These are phyloP conservation scores for Seira sanloemensis DNA, from an alignment of 2,888 invertebrate species.

Conservation along the genomic window DNA sequence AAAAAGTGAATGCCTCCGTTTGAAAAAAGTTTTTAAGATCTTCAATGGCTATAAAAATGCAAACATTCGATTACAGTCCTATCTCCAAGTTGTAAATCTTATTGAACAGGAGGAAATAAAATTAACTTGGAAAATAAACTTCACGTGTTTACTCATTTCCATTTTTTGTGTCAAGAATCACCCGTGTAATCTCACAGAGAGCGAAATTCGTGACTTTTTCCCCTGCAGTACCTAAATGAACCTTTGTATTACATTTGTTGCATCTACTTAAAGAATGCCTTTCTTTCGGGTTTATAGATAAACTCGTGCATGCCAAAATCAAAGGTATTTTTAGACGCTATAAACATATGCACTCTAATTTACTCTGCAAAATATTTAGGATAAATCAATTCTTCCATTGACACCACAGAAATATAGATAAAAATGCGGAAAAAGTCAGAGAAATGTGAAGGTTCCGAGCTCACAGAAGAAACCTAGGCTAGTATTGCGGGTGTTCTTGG, in stretches of 20 bases:
- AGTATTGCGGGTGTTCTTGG: not conserved
- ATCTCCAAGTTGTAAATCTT: constrained; percentile 57
- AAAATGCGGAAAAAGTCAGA: constrained; percentile 11
- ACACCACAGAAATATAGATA: not conserved
- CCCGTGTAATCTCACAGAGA: too few relatives aligned
- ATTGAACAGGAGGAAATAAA: constrained; percentile 46
- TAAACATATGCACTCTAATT: not conserved
- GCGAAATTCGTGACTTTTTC: not conserved
- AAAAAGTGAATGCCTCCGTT: not conserved
- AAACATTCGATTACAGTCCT: constrained; percentile 39
- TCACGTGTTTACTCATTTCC: constrained; percentile 32
- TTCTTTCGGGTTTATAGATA: not conserved
- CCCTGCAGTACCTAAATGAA: not conserved
- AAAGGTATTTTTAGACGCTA: not conserved
- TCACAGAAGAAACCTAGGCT: not conserved
- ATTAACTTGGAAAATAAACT: constrained; percentile 37
- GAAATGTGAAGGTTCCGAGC: not conserved
- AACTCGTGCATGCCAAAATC: not conserved
- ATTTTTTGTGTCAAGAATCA: too few relatives aligned
- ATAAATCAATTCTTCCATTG: constrained; percentile 3
- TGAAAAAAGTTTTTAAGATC: constrained; percentile 34
- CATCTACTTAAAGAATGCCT: not conserved
- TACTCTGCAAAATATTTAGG: not conserved
- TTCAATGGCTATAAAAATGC: constrained; percentile 58
- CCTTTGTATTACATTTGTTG: not conserved